phyloP scores from a whole-genome alignment of 1,140 invertebrate genomes.

The Brachionus rubens region DNA sequence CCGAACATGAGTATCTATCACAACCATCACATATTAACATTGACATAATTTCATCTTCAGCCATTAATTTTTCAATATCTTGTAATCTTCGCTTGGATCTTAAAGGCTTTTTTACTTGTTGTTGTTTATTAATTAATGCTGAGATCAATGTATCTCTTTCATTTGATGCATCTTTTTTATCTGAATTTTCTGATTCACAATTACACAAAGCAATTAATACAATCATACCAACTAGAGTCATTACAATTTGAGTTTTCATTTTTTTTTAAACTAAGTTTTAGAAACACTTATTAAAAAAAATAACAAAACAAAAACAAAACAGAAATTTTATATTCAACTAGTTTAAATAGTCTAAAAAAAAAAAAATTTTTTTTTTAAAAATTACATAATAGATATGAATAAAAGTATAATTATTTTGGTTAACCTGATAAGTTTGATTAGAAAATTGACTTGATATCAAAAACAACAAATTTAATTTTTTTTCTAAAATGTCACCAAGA shows the following conservation, averaged over 20 bases:
- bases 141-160: not conserved
- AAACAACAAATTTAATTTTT: too few species aligned
- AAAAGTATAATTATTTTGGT: too few species aligned
- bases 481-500: too few species aligned
- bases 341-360: too few species aligned
- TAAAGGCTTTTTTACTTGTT: not conserved
- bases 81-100: constrained; percentile 15
- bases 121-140: not conserved
- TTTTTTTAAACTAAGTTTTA: too few species aligned
- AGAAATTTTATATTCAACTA: too few species aligned
- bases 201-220: not conserved
- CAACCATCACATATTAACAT: constrained; percentile 28
- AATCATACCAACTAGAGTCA: not conserved
- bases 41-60: constrained; percentile 40
- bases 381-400: too few species aligned
- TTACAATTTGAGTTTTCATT: not conserved
- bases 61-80: constrained; percentile 38
- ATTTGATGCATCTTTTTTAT: not conserved
- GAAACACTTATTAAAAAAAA: too few species aligned
- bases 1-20: constrained; percentile 12
- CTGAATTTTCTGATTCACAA: not conserved
- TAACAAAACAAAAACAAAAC: too few species aligned
- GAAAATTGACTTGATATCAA: too few species aligned
- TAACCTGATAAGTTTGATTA: too few species aligned
- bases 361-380: too few species aligned